Evolutionary conservation across 2,113 vertebrate species (phyloP), one percentile per base, ranked within the genome.

Genomic region (Oreochromis aureus): DNA sequence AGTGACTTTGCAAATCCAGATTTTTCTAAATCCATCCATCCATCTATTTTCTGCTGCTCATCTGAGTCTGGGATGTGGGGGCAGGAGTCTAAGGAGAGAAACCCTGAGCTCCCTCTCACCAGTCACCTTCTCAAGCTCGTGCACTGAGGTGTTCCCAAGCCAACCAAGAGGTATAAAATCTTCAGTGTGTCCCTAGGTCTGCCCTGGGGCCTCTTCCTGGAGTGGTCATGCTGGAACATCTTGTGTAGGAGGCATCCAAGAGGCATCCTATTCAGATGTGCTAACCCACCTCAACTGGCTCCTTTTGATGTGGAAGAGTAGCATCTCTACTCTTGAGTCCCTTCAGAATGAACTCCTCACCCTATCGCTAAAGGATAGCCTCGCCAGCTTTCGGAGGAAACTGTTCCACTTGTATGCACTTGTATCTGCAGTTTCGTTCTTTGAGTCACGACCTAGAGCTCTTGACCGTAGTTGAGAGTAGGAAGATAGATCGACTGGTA

Each of bases 401-500:
- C 0, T 46, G 69, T 73, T 73, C 69, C 1, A 46, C 69, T 66
- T 66, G 22, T 56, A 27, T 55, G 53, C 7, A 30, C 56, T 59
- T 59, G n/a, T 69, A 24, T 73, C 39, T 27, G 6, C 13, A 73
- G 22, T 10, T 46, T 48, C 9, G 18, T 5, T 48, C 41, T 73
- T 73, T 73, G 8, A 48, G 22, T 73, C 69, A 7, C 1, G 15
- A 73, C 69, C 22, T 15, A 73, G 69, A 46, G 69, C 69, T 73
- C 39, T 5, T 46, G 5, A 46, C 69, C 8, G 8, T 73, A 30
- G 13, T 46, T 46, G 2, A 73, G 1, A 46, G 22, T 73, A 73
- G 22, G 15, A 73, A 10, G 2, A 4, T 46, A 2, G 41, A 48
- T 30, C 0, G 22, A 18, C 69, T 0, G 13, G 22, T 73, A 73